These are phyloP conservation scores for Athalia circularis DNA, from an alignment of 2,888 invertebrate genomes.

Conservation along the genomic window DNA sequence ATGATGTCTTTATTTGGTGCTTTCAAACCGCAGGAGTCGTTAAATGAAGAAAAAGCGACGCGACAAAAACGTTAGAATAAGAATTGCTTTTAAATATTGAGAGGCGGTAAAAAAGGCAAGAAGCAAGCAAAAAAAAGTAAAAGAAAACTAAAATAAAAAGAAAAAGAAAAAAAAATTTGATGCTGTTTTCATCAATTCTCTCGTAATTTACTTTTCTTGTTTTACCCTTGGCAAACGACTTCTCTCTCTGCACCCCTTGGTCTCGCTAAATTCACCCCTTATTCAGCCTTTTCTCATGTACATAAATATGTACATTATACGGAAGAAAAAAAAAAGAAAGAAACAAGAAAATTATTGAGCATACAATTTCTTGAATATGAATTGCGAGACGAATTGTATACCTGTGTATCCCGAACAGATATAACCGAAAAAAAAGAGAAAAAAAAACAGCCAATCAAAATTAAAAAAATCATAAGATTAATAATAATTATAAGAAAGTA, in stretches of 20 bases:
- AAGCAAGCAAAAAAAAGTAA: neutral
- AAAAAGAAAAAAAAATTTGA: constrained; percentile 51
- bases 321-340: too few species aligned
- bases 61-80: neutral
- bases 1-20: too few species aligned
- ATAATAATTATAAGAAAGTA: too few species aligned
- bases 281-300: too few species aligned
- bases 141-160: neutral
- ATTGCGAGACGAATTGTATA: too few species aligned
- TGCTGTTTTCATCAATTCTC: constrained; percentile 55
- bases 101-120: neutral
- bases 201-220: constrained; percentile 56
- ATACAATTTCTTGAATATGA: constrained; percentile 12
- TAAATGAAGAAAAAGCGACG: too few species aligned
- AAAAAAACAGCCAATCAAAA: neutral
- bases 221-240: constrained; percentile 57
- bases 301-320: too few species aligned
- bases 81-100: neutral
- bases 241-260: constrained; percentile 49
- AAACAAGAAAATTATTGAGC: too few species aligned
- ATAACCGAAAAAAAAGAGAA: neutral
- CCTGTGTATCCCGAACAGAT: too few species aligned
- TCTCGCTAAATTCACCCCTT: neutral
- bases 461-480: neutral
- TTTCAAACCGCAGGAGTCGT: too few species aligned